These are phyloP conservation scores for Sylvicola cinctus DNA, from an alignment of 2,888 invertebrate genomes.

Conservation along the genomic window DNA sequence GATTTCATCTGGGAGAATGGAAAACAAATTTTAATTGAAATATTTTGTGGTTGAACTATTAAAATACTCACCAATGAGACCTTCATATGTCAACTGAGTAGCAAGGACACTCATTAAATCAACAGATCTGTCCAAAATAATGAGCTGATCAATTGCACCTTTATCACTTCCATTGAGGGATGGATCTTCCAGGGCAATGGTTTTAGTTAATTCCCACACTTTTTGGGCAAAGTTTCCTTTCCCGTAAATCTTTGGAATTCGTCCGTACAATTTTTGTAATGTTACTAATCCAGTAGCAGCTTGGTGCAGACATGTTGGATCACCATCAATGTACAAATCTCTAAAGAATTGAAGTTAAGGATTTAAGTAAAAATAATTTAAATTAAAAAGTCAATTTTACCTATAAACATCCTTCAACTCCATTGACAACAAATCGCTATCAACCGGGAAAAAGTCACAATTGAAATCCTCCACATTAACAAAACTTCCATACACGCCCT, in stretches of 20 bases:
- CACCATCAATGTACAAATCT: slow-evolving; percentile 74
- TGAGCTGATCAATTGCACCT: slow-evolving; percentile 62
- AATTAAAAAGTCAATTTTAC: slow-evolving; percentile 19
- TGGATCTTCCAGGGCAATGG: slow-evolving; percentile 43
- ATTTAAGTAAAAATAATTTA: slow-evolving; percentile 3
- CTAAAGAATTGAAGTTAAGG: slow-evolving; percentile 20
- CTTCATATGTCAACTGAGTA: slow-evolving; percentile 93
- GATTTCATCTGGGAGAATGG: slow-evolving; percentile 51
- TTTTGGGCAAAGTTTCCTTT: slow-evolving; percentile 75
- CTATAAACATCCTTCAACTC: slow-evolving; percentile 63
- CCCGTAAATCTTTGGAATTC: slow-evolving; percentile 73
- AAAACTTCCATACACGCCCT: slow-evolving; percentile 60
- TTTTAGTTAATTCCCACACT: slow-evolving; percentile 70
- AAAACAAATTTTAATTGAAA: background rate
- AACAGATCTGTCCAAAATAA: slow-evolving; percentile 75
- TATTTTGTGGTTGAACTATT: background rate
- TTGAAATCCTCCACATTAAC: slow-evolving; percentile 63
- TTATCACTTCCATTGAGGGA: slow-evolving; percentile 28
- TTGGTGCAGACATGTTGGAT: slow-evolving; percentile 71
- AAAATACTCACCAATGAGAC: slow-evolving; percentile 42
- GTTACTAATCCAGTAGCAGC: slow-evolving; percentile 70
- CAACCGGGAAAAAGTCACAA: slow-evolving; percentile 77
- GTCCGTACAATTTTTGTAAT: slow-evolving; percentile 73
- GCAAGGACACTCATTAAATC: slow-evolving; percentile 84
- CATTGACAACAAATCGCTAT: slow-evolving; percentile 82